Evolutionary conservation across 1,140 invertebrate genomes (phyloP), one percentile per base, ranked within the genome.

Genomic region (Anagrus nilaparvatae): DNA sequence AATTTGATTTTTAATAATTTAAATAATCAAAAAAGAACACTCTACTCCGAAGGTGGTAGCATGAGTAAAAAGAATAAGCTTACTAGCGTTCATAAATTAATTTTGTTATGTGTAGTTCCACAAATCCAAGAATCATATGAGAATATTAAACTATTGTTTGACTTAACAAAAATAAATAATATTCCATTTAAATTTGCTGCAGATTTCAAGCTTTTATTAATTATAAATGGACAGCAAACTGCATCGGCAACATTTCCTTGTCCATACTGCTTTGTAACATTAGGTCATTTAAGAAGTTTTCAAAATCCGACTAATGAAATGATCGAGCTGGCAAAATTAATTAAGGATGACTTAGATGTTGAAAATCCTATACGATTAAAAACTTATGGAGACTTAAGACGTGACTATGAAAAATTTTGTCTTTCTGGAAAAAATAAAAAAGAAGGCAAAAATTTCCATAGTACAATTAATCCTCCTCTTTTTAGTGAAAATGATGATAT

Each of bases 151-250:
- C 17, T 38, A 24, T 17, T 44, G 17, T 38, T 44, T 33, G 43
- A 44, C 5, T 10, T 44, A 19, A 44, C 35, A 27, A 27, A 32
- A 16, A 32, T 39, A 9, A 45, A 45, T 40, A 27, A 38, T 19
- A 45, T 45, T 33, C 20, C 36, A 21, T 34, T 45, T 16, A 39
- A 45, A 21, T 45, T 45, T 33, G 37, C 40, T 8, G 4, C 43
- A 5, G 43, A 45, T 39, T 45, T 45, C 23, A 45, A 45, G 40
- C 35, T 45, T 32, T 29, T 45, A 18, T 9, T 45, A 21, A 34
- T 45, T 33, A 17, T 45, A 6, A 45, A 45, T 39, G 43, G 43
- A 8, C 37, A 40, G 28, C 43, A 45, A 45, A 45, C 43, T 32
- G 43, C 43, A 3, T 28, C 43, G 12, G 19, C 43, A n/a, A 44